Evolutionary conservation across 2,113 vertebrate genomes (phyloP), one percentile per base, ranked within the genome.

Genomic region (Pagrus major): DNA sequence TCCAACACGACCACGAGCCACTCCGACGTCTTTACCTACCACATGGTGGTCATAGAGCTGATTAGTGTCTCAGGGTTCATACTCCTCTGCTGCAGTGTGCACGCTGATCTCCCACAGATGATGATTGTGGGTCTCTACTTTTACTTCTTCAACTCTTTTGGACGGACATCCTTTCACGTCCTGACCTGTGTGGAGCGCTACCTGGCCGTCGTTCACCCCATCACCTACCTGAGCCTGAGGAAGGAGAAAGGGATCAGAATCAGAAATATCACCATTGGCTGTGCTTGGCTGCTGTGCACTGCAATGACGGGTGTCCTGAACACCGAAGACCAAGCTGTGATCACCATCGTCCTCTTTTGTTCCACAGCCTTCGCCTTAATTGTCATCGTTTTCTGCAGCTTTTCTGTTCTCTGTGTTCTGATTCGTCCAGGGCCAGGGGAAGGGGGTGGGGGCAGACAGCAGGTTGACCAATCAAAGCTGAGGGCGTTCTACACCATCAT

Each of bases 171-270:
- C 0, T 58, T 88, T 35, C 77, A 84, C 52, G 4, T 35, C 3
- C 59, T 87, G 15, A 81, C 81, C 21, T 81, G 86, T 7, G 15
- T 66, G 15, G 86, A 84, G 39, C 74, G 65, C 25, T 84, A 88
- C 73, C 39, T 85, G 64, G 86, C 86, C 5, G 74, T 78, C 0
- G 60, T 81, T 29, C 74, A 87, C 29, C 81, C 86, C 0, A 3
- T 88, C 61, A 18, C 33, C 41, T 88, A 78, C 71, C 7, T 75
- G 51, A 16, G 20, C n/a, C 67, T 84, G 54, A 75, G 3, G n/a
- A 56, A 20, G 9, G 8, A 3, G 0, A 64, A 10, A 1, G 27
- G 75, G 9, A 51, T 31, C 42, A 27, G 37, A 52, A 31, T 71
- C 39, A 73, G 81, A n/a, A 82, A 88, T 1, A 11, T 71, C 33